Evolutionary conservation across 2,113 vertebrate species (phyloP).

Genomic region (Oncorhynchus keta): DNA sequence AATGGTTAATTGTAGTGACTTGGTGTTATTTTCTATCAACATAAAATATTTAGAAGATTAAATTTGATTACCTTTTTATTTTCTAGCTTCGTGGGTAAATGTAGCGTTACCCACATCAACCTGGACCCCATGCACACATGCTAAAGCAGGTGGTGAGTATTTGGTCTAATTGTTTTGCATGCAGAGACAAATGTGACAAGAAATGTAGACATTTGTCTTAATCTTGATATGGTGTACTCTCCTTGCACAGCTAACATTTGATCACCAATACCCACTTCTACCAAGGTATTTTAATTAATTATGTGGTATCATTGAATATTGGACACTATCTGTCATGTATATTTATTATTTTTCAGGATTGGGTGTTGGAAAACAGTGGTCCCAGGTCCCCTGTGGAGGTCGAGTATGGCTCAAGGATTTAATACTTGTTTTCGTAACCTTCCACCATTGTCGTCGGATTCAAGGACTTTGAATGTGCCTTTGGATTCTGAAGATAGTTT

Average conservation of each 20-base stretch:
- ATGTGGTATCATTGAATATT: background rate
- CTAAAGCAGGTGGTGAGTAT: constrained; percentile 2
- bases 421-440: constrained; percentile 55
- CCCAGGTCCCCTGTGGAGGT: background rate
- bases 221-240: background rate
- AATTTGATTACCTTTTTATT: background rate
- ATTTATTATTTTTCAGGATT: constrained; percentile 51
- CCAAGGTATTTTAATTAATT: background rate
- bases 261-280: background rate
- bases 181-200: background rate
- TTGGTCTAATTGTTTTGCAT: background rate
- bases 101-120: background rate
- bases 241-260: background rate
- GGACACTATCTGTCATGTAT: background rate
- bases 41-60: too few species aligned
- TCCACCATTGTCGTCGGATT: constrained; percentile 47
- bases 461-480: constrained; percentile 45
- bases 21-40: too few species aligned
- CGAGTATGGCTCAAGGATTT: constrained; percentile 67
- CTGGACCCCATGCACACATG: background rate
- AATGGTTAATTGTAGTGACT: too few species aligned
- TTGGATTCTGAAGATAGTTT: constrained; percentile 51
- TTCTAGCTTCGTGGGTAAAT: background rate
- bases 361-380: constrained; percentile 18
- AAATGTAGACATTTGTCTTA: background rate